Evolutionary conservation across 2,113 vertebrate genomes (phyloP), one percentile per base, ranked within the genome.

Genomic region (Chamaetylas fuelleborni): DNA sequence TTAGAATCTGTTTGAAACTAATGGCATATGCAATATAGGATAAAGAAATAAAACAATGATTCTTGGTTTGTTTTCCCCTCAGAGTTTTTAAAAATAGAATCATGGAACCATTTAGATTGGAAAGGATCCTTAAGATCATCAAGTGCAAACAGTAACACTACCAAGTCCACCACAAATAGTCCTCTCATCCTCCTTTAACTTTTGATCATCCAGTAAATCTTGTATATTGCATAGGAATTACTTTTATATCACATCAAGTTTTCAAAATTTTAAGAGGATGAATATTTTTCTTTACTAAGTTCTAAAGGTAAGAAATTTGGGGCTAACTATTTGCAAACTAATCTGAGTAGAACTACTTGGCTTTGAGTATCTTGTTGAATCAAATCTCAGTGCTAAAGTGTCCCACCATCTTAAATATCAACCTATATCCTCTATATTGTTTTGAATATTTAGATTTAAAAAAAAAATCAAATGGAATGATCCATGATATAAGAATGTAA

Each of bases 401-500:
- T 84, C 70, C 67, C 71, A 54, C 60, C 29, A 50, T 81, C 38
- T 87, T 78, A 95, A 87, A 92, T 28, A 24, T 78, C 57, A 94
- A 81, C 42, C 80, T 78, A 57, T 74, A 93, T 81, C 64, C 90
- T 93, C 53, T 72, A 16, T 38, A 87, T 90, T 60, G 22, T 91
- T 96, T 92, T 80, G 61, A 94, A 76, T 85, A 57, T 87, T 78
- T 94, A 65, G 88, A 93, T 92, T 31, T 2, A 1, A 31, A 92
- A 50, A 93, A 93, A 94, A 92, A 93, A 22, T 48, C 29, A 93
- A 78, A 81, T 94, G 23, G 66, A 92, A 92, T 69, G n/a, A 70
- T 88, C 73, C 26, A 33, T 80, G 54, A 87, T 93, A 90, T 24
- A 93, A 92, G 86, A 94, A 90, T 57, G 51, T 74, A 81, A 84